Base-by-base conservation (phyloP, 2,888 invertebrate species). In the Mayetiola destructor region DNA sequence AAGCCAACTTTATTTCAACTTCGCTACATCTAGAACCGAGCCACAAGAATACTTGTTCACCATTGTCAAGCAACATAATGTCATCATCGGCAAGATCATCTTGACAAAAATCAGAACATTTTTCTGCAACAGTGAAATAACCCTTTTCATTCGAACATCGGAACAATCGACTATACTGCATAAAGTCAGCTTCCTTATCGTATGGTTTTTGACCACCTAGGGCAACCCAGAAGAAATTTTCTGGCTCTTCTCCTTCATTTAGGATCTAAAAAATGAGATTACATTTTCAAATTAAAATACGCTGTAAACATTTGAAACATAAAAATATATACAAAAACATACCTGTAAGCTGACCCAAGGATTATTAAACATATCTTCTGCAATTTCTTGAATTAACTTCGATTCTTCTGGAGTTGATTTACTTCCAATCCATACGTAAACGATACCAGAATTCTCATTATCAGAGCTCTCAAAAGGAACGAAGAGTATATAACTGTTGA, bases 141-240 rank as follows among this genome's bases (percentile, higher is more conserved):
- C 99, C 99, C 69, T 96, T 96, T 69, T 99, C 99, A 72, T 99
- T 99, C 52, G 97, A 99, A 73, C 99, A 99, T 57, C 99, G 81
- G 76, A 99, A 99, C 37, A 99, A 77, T 55, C 99, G 78, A 1
- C 94, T 91, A 72, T 82, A 89, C 66, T 88, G 81, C 85, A 99
- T 94, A 69, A 87, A 99, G 40, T 85, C 85, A 0, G 93, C 91
- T 67, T 89, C 84, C 5, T 77, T 79, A 59, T 95, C 95, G 69
- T 94, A 92, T 0, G 85, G 81, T 70, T 92, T 93, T 65, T 83
- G 84, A 0, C 94, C 95, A 57, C 91, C 90, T 30, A 95, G 76
- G n/a, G 85, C 94, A 42, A 93, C 85, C 96, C 96, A 97, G 76
- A 96, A 96, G 78, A 96, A 96, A 69, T 95, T 95, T 68, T 96